Percentiles rank a stretch among this genome's conserved stretches.
phyloP scores from a whole-genome alignment of 2,797 vertebrate genomes.

The Heliangelus exortis region DNA sequence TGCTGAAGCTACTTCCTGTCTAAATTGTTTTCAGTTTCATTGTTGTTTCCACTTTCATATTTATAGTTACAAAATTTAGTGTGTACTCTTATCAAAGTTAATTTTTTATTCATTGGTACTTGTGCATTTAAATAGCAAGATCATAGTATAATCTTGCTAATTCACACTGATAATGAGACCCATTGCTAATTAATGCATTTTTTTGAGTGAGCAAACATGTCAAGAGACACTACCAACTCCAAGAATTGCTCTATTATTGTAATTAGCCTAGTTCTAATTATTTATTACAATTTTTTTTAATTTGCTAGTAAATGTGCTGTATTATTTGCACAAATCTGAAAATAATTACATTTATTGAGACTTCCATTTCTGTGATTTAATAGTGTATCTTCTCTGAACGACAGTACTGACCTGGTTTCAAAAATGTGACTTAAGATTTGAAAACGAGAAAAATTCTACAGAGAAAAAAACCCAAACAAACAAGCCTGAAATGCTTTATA shows the following conservation, averaged over 20 bases:
- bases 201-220: neutral
- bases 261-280: neutral
- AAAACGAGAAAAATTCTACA: neutral
- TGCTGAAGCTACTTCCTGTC: neutral
- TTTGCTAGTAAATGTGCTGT: neutral
- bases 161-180: neutral
- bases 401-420: neutral
- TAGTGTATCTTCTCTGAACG: neutral
- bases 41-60: neutral
- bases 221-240: neutral
- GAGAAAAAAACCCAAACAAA: neutral
- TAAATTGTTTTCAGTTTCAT: neutral
- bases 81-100: neutral
- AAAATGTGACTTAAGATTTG: neutral
- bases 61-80: neutral
- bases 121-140: neutral
- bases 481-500: neutral
- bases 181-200: neutral
- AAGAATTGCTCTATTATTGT: neutral
- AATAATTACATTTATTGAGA: neutral
- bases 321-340: neutral
- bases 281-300: neutral
- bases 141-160: neutral
- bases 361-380: neutral
- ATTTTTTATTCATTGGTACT: neutral